Percentiles rank a stretch among this genome's conserved stretches.
These are phyloP conservation scores for Scopus umbretta DNA, from an alignment of 2,113 vertebrate species.

Conservation along the genomic window DNA sequence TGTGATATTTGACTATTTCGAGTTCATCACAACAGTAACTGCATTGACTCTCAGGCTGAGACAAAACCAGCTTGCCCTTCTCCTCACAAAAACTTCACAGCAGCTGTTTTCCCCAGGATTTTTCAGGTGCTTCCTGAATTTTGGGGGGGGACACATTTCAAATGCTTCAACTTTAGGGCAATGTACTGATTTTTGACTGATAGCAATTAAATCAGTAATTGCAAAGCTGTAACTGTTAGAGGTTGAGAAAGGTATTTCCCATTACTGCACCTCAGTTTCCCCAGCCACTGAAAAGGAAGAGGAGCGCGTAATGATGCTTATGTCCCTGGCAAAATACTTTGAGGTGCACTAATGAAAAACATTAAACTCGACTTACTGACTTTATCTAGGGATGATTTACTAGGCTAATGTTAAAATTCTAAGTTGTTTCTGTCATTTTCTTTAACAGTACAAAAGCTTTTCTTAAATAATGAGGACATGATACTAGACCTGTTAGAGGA, in stretches of 20 bases:
- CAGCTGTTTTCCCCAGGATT: not conserved
- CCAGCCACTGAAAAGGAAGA: not conserved
- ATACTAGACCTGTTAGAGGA: not conserved
- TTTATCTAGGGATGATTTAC: not conserved
- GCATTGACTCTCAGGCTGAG: not conserved
- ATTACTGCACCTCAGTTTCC: not conserved
- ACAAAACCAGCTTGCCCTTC: not conserved
- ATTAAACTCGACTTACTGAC: not conserved
- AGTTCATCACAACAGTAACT: not conserved
- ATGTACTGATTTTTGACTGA: not conserved
- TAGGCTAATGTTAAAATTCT: not conserved
- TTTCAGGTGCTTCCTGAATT: not conserved
- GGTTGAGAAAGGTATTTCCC: not conserved
- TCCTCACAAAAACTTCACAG: not conserved
- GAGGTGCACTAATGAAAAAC: not conserved
- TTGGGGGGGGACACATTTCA: not conserved
- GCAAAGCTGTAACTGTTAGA: not conserved
- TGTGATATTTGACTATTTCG: not conserved
- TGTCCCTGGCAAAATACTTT: not conserved
- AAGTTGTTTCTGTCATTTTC: not conserved
- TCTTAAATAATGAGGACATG: not conserved
- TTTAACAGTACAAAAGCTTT: not conserved
- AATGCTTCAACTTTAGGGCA: not conserved
- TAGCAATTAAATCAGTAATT: not conserved
- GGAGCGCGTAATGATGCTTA: not conserved